Evolutionary conservation across 2,797 vertebrate species (phyloP).

Genomic region (Carapus acus): DNA sequence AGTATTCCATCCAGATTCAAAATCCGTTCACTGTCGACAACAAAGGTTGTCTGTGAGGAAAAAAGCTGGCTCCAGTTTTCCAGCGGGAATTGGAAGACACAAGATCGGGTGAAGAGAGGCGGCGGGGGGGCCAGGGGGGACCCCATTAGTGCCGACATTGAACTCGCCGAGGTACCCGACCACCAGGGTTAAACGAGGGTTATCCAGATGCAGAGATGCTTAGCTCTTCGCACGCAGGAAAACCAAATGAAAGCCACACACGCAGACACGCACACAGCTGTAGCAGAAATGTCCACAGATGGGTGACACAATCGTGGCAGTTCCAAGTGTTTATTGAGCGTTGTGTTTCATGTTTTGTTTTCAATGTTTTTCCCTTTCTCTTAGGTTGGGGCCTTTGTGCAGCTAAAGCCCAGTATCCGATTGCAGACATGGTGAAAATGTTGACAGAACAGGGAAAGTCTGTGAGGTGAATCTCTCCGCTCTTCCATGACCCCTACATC

Average conservation of each 20-base stretch:
- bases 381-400: slow-evolving; percentile 79
- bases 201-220: slow-evolving; percentile 27
- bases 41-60: slow-evolving; percentile 51
- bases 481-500: not conserved
- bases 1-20: slow-evolving; percentile 47
- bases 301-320: not conserved
- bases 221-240: slow-evolving; percentile 63
- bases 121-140: slow-evolving; percentile 41
- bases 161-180: slow-evolving; percentile 52
- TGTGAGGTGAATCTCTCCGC: slow-evolving; percentile 62
- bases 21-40: slow-evolving; percentile 50
- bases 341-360: no score
- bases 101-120: no score
- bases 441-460: slow-evolving; percentile 74
- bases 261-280: slow-evolving; percentile 9
- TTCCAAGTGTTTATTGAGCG: slow-evolving; percentile 4
- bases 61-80: slow-evolving; percentile 55
- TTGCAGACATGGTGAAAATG: slow-evolving; percentile 82
- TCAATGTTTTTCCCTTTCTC: no score
- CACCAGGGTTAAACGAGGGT: slow-evolving; percentile 50
- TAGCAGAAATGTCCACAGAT: slow-evolving; percentile 18
- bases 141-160: slow-evolving; percentile 41
- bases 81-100: slow-evolving; percentile 46
- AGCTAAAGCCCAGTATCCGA: slow-evolving; percentile 80
- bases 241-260: slow-evolving; percentile 37